Evolutionary conservation across 2,797 vertebrate genomes (phyloP).

Genomic region (Sandelia bainsii): DNA sequence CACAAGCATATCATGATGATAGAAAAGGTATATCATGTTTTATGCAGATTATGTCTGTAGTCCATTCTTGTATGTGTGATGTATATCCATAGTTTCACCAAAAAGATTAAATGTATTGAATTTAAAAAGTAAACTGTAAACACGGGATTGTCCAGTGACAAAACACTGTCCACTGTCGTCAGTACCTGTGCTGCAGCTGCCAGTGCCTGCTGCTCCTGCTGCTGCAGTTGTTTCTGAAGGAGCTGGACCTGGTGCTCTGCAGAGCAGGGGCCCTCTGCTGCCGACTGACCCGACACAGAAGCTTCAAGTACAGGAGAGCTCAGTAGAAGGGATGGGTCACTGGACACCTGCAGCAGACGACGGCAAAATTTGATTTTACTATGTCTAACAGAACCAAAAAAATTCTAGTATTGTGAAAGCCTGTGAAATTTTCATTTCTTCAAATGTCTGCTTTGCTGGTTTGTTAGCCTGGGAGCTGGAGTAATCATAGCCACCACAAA

Average conservation of each 20-base stretch:
- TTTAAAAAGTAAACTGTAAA: background rate
- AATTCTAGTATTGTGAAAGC: background rate
- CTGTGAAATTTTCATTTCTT: background rate
- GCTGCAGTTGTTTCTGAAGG: slow-evolving; percentile 94
- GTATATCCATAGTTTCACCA: background rate
- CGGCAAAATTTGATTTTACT: background rate
- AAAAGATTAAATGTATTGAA: background rate
- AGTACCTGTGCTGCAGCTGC: slow-evolving; percentile 94
- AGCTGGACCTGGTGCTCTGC: slow-evolving; percentile 92
- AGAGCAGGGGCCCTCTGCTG: slow-evolving; percentile 82
- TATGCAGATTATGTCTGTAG: background rate
- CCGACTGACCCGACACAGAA: slow-evolving; percentile 67
- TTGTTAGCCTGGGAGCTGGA: background rate
- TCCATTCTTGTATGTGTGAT: background rate
- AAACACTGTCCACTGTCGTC: background rate
- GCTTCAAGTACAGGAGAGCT: slow-evolving; percentile 83
- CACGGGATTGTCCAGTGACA: background rate
- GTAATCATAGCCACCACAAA: background rate
- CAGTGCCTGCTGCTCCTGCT: slow-evolving; percentile 94
- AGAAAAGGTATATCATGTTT: background rate
- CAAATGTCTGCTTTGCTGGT: background rate
- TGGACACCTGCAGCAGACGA: slow-evolving; percentile 60
- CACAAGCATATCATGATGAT: no score
- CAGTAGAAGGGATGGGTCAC: slow-evolving; percentile 82
- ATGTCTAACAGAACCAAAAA: background rate